Percentiles rank a stretch among this genome's conserved stretches.
Conservation (phyloP, 2,888 invertebrate species). For the Dynastes tityus region DNA sequence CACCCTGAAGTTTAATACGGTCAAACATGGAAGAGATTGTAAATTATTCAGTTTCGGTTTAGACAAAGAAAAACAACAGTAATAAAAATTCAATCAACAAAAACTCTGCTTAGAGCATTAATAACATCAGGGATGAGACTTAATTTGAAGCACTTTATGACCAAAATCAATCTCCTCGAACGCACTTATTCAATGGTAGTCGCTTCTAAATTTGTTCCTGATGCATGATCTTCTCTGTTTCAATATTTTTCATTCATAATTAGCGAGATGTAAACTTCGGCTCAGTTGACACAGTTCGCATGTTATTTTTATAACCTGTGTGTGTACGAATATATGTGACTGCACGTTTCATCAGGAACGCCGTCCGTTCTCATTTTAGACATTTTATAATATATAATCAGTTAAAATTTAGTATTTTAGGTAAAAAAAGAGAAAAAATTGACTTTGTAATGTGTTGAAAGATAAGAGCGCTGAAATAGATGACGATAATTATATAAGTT, state of each 20-base stretch:
- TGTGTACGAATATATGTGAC: slow-evolving; percentile 13
- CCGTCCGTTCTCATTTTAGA: slow-evolving; percentile 47
- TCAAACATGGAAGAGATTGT: no score
- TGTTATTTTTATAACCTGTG: slow-evolving; percentile 50
- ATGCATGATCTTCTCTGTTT: slow-evolving; percentile 35
- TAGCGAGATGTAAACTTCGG: slow-evolving; percentile 41
- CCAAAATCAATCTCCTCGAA: background rate
- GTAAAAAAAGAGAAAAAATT: slow-evolving; percentile 28
- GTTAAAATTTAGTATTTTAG: slow-evolving; percentile 38
- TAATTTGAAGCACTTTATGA: no score
- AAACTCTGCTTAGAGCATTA: no score
- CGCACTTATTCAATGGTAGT: slow-evolving; percentile 23
- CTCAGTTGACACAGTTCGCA: slow-evolving; percentile 50
- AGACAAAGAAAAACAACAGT: no score
- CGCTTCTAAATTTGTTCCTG: slow-evolving; percentile 37
- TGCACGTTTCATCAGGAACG: slow-evolving; percentile 42
- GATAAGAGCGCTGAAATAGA: slow-evolving; percentile 15
- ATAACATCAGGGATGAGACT: no score
- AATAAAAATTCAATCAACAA: no score
- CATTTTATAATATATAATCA: slow-evolving; percentile 49
- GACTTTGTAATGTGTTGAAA: slow-evolving; percentile 31
- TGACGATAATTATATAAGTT: background rate
- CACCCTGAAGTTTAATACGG: no score
- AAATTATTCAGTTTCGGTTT: no score
- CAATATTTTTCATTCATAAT: slow-evolving; percentile 49